Conservation (phyloP, 2,113 vertebrate species). For the Spea multiplicata region DNA sequence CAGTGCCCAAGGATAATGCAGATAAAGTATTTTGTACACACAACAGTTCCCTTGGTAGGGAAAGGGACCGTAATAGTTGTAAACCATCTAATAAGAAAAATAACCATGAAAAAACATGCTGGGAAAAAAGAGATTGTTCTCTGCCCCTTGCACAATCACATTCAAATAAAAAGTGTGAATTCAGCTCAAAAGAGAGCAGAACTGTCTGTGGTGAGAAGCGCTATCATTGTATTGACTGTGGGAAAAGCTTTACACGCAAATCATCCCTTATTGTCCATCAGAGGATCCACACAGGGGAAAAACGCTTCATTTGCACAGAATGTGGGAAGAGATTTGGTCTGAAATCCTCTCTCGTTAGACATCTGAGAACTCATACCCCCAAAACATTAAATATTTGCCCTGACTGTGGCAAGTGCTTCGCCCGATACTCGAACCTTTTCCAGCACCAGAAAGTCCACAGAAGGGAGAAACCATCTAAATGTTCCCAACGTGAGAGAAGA, state of each 20-base stretch:
- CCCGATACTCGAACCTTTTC: constrained; percentile 15
- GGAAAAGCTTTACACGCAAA: constrained; percentile 51
- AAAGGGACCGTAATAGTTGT: not conserved
- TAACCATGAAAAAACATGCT: not conserved
- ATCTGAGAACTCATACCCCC: constrained; percentile 59
- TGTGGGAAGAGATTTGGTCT: constrained; percentile 71
- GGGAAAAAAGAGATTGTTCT: not conserved
- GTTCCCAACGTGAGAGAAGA: constrained; percentile 55
- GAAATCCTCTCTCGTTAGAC: constrained; percentile 55
- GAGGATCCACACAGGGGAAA: constrained; percentile 60
- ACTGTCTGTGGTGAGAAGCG: constrained; percentile 51
- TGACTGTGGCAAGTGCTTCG: constrained; percentile 32
- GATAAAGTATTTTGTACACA: not conserved
- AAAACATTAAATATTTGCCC: constrained; percentile 27
- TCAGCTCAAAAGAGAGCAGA: constrained; percentile 39
- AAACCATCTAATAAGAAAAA: not conserved
- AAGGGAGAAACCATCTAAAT: constrained; percentile 18
- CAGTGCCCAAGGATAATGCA: not conserved
- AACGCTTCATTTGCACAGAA: constrained; percentile 57
- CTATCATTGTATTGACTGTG: constrained; percentile 45
- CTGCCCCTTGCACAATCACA: too few relatives aligned
- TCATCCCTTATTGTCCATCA: constrained; percentile 58
- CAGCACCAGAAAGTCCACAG: constrained; percentile 38
- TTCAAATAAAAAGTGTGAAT: not conserved
- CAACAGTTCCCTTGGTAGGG: not conserved